phyloP scores from a whole-genome alignment of 2,113 vertebrate species.

The Himantopus leucocephalus region DNA sequence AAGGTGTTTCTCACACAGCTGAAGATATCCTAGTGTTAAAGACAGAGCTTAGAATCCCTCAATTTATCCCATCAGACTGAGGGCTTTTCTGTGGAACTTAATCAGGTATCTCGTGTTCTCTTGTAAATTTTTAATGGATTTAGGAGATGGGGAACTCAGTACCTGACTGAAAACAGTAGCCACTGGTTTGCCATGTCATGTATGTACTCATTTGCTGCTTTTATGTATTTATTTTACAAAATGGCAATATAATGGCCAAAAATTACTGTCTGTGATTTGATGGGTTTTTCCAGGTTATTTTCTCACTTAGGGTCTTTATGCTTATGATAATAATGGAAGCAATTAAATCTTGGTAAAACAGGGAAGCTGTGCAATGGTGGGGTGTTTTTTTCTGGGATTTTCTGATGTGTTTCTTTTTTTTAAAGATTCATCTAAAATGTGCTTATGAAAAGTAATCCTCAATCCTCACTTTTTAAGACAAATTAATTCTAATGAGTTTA shows the following conservation, averaged over 20 bases:
- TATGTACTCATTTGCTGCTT: background rate
- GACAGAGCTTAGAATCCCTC: background rate
- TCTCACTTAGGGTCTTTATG: background rate
- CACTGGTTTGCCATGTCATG: background rate
- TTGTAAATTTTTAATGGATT: background rate
- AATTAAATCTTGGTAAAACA: background rate
- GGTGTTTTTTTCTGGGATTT: background rate
- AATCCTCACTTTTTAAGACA: background rate
- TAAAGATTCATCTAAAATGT: background rate
- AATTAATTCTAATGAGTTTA: background rate
- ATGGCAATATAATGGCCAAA: background rate
- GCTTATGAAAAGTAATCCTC: background rate
- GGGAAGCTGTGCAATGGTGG: background rate
- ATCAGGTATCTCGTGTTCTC: background rate
- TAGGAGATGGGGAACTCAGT: background rate
- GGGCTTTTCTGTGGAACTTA: background rate
- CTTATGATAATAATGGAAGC: background rate
- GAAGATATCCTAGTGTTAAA: background rate
- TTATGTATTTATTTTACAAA: background rate
- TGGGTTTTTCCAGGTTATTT: background rate
- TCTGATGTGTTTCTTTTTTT: background rate
- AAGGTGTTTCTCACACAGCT: background rate
- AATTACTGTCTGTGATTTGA: background rate
- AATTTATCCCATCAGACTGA: background rate
- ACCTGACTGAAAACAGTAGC: background rate